phyloP scores from a whole-genome alignment of 2,888 invertebrate species.

The Xestobium rufovillosum region DNA sequence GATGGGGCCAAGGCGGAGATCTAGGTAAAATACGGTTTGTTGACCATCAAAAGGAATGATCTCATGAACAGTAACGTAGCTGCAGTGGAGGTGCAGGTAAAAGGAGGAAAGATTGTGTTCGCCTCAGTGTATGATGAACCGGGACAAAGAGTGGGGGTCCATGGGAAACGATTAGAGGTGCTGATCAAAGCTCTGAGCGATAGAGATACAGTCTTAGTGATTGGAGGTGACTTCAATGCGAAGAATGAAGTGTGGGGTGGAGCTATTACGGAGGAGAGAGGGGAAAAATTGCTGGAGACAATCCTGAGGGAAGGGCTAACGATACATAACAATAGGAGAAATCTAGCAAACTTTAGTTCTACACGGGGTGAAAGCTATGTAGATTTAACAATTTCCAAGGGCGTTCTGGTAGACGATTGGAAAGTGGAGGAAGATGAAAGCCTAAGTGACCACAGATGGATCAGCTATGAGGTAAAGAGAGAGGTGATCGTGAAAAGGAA shows the following conservation, averaged over 20 bases:
- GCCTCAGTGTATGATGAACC: conserved; percentile 9
- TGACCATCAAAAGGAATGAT: conserved; percentile 4
- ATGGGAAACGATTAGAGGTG: conserved; percentile 4
- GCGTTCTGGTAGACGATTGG: conserved; percentile 11
- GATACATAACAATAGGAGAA: conserved; percentile 12
- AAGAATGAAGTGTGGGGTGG: conserved; percentile 19
- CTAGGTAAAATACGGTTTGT: conserved; percentile 4
- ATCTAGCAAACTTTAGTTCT: conserved; percentile 17
- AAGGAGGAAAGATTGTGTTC: background rate
- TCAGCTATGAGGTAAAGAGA: no score
- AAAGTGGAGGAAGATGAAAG: conserved; percentile 16
- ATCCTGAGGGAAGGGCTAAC: conserved; percentile 4
- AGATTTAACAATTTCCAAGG: conserved; percentile 17
- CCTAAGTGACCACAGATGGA: conserved; percentile 19
- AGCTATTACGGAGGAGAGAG: conserved; percentile 15
- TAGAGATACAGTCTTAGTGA: conserved; percentile 7
- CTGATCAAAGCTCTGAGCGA: background rate
- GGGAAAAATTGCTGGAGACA: conserved; percentile 14
- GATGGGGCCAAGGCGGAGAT: conserved; percentile 10
- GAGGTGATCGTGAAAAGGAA: no score
- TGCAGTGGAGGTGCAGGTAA: background rate
- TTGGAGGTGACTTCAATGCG: conserved; percentile 21
- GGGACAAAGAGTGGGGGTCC: background rate
- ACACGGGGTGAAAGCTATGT: conserved; percentile 19
- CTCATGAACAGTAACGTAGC: background rate